A percentile compares a stretch with the other conserved stretches of the same genome.
Evolutionary conservation across 2,888 invertebrate species (phyloP).

Genomic region (Lumbricus terrestris): DNA sequence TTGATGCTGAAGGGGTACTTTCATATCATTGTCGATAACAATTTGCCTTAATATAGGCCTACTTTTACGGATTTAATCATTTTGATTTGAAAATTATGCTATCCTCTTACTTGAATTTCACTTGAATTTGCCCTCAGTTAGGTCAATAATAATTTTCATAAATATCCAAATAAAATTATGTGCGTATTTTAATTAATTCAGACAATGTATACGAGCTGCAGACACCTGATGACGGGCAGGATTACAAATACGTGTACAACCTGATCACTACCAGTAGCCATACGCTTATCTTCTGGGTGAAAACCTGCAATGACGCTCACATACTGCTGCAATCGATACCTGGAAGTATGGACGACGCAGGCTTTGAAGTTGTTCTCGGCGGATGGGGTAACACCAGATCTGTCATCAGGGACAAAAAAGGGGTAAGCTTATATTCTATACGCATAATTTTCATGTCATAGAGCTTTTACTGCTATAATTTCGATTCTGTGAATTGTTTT

Average conservation of each 20-base stretch:
- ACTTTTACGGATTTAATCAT: no score
- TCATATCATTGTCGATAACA: not conserved
- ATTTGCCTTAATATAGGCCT: not conserved
- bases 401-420: not conserved
- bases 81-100: no score
- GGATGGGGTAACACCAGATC: conserved; percentile 23
- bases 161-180: no score
- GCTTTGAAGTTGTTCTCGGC: conserved; percentile 24
- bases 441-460: not conserved
- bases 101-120: no score
- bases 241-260: conserved; percentile 16
- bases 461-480: not conserved
- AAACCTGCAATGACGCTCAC: conserved; percentile 26
- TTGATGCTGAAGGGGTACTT: not conserved
- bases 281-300: conserved; percentile 16
- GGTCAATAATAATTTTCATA: not conserved
- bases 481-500: not conserved
- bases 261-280: conserved; percentile 7
- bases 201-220: not conserved
- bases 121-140: no score
- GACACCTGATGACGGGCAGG: conserved; percentile 12
- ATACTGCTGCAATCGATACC: conserved; percentile 16
- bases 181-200: not conserved
- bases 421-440: not conserved
- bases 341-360: not conserved